These are phyloP conservation scores for Aphelenchoides bicaudatus DNA, from an alignment of 2,888 invertebrate genomes.

Conservation along the genomic window DNA sequence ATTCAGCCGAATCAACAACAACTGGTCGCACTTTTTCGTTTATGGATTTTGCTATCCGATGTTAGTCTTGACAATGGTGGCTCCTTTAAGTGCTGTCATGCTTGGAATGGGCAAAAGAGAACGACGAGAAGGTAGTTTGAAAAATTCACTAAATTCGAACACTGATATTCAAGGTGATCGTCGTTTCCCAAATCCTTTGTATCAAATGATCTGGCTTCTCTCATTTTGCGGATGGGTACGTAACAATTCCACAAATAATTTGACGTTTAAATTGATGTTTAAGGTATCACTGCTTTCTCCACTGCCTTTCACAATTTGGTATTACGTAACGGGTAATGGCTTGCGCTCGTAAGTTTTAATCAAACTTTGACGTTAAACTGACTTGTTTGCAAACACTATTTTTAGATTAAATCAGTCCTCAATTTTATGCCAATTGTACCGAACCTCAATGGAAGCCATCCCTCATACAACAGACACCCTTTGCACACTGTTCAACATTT, in stretches of 20 bases:
- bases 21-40: constrained; percentile 57
- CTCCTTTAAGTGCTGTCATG: constrained; percentile 56
- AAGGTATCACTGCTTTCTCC: constrained; percentile 44
- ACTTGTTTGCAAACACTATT: constrained; percentile 22
- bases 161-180: neutral
- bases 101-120: constrained; percentile 60
- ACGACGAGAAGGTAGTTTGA: constrained; percentile 57
- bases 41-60: constrained; percentile 59
- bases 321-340: constrained; percentile 58
- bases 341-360: neutral
- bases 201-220: constrained; percentile 59
- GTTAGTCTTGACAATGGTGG: constrained; percentile 53
- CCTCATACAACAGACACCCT: constrained; percentile 58
- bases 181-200: constrained; percentile 58
- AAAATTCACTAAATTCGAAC: constrained; percentile 38
- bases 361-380: constrained; percentile 15
- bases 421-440: constrained; percentile 57
- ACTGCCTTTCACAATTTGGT: constrained; percentile 58
- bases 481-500: constrained; percentile 57
- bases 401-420: constrained; percentile 55
- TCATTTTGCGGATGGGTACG: constrained; percentile 57
- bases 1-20: constrained; percentile 47
- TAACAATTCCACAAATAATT: too few species aligned
- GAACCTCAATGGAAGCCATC: constrained; percentile 56
- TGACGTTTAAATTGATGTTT: too few species aligned